phyloP scores from a whole-genome alignment of 2,888 invertebrate species.

The Dasysyrphus tricinctus region DNA sequence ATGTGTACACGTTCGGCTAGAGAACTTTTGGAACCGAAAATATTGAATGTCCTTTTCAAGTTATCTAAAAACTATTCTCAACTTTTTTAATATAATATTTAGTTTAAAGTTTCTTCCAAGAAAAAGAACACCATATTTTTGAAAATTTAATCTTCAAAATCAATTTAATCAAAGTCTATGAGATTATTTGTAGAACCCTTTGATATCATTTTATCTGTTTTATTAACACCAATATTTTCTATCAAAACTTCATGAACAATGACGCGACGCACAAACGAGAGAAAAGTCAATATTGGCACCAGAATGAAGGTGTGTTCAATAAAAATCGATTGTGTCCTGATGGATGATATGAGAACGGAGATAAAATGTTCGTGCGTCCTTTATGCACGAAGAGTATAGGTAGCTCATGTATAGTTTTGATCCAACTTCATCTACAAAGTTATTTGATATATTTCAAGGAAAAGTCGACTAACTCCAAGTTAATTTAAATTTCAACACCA shows the following conservation, averaged over 20 bases:
- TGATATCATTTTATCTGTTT: neutral
- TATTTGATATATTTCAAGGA: conserved; percentile 23
- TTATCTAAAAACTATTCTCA: too few relatives aligned
- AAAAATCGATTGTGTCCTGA: conserved; percentile 24
- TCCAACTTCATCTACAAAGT: conserved; percentile 12
- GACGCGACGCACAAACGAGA: neutral
- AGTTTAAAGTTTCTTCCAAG: too few relatives aligned
- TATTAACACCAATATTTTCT: neutral
- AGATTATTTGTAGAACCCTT: neutral
- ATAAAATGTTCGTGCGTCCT: conserved; percentile 4
- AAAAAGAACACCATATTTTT: too few relatives aligned
- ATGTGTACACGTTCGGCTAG: too few relatives aligned
- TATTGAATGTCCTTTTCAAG: too few relatives aligned
- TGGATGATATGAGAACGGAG: neutral
- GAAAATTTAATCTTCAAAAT: neutral
- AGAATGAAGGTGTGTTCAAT: neutral
- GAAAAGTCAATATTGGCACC: conserved; percentile 2
- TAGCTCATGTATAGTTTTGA: neutral
- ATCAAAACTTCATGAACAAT: neutral
- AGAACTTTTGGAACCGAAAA: too few relatives aligned
- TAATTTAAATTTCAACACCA: conserved; percentile 51
- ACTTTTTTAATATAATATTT: too few relatives aligned
- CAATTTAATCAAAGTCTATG: neutral
- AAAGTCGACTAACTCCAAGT: conserved; percentile 44
- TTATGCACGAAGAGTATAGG: neutral